Base-by-base conservation (phyloP, 2,113 vertebrate genomes). In the Variabilichromis moorii region DNA sequence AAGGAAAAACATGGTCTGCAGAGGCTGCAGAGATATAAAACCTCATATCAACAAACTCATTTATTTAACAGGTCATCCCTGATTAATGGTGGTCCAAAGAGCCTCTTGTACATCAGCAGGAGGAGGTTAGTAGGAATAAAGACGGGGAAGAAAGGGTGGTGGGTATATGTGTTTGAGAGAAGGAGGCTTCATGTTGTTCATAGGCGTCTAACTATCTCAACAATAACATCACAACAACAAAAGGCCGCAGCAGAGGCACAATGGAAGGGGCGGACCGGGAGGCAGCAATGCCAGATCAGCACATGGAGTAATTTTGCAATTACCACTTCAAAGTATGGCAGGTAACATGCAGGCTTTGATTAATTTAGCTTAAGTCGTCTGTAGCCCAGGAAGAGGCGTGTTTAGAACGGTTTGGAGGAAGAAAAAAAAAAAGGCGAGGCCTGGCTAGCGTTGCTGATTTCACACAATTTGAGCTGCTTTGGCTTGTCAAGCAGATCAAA, bases 331-430 rank as follows among this genome's bases (percentile, higher is more conserved):
- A 96, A 96, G 95, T 92, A 89, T 95, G 90, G 93, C 93, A 96
- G 96, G 92, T 96, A 95, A 94, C 85, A 88, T 85, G 81, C 82
- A 92, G 91, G 94, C 95, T 96, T 96, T 96, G 95, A 96, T 97
- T 97, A 92, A 97, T 96, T 97, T 97, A 96, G 94, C 95, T 95
- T 90, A 96, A 96, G 94, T 96, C 94, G 89, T 96, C 92, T 95
- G 92, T 78, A 93, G 91, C 85, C 92, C 92, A 95, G 93, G 95
- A 94, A 96, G 95, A 97, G 95, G 95, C 84, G 93, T 94, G 94
- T 94, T 96, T 88, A 45, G 89, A 95, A 91, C 82, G n/a, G 84
- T 88, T 93, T 84, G 73, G 71, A 87, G 86, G 82, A 5, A 3
- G 3, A 11, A 33, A 31, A 40, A 45, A 85, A 88, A 76, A 86